These are phyloP conservation scores for Lasioglossum pauxillum DNA, from an alignment of 2,888 invertebrate genomes.

Conservation along the genomic window DNA sequence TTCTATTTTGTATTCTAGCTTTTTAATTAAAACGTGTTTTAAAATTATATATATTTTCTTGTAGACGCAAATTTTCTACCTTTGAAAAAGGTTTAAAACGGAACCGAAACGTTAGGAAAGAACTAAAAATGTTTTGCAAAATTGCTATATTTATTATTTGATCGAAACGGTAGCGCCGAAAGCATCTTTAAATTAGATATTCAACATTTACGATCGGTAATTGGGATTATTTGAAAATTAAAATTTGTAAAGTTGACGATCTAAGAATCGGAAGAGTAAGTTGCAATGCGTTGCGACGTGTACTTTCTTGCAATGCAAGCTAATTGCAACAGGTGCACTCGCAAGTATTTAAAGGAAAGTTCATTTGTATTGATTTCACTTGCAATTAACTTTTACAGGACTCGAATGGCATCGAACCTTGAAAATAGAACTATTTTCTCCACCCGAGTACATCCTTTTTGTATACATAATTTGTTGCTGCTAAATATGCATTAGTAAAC, in stretches of 20 bases:
- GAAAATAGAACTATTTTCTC: conserved; percentile 1
- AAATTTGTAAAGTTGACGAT: neutral
- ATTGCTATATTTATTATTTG: too few relatives aligned
- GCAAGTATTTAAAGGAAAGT: conserved; percentile 13
- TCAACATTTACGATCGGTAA: too few relatives aligned
- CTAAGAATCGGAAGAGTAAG: neutral
- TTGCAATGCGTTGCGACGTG: neutral
- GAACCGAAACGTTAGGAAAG: too few relatives aligned
- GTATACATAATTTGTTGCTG: neutral
- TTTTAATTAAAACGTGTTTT: neutral
- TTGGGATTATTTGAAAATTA: too few relatives aligned
- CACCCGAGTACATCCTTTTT: neutral
- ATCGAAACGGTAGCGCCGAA: too few relatives aligned
- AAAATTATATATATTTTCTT: too few relatives aligned
- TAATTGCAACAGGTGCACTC: neutral
- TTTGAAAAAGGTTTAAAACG: too few relatives aligned
- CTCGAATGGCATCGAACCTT: conserved; percentile 4
- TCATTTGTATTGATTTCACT: conserved; percentile 27
- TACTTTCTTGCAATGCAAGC: neutral
- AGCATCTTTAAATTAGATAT: too few relatives aligned
- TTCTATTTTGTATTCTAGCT: neutral
- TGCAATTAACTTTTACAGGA: conserved; percentile 12
- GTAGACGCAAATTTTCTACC: too few relatives aligned
- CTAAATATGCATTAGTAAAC: neutral
- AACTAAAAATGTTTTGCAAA: too few relatives aligned